phyloP scores from a whole-genome alignment of 2,797 vertebrate genomes.

The Pterois miles region DNA sequence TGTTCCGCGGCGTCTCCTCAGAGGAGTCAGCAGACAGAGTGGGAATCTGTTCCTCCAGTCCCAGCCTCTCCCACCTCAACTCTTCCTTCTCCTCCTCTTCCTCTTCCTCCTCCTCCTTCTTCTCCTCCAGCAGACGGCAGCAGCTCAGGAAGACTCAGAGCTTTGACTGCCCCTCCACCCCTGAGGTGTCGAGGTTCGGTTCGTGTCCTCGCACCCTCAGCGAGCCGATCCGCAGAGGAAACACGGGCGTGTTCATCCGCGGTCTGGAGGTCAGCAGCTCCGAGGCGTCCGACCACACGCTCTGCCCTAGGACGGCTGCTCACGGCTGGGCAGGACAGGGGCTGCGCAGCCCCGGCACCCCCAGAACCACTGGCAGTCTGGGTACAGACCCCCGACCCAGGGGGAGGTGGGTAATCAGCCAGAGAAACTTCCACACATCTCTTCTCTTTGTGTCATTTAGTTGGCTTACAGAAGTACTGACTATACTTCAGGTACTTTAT shows the following conservation, averaged over 20 bases:
- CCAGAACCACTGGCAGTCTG: slow-evolving; percentile 54
- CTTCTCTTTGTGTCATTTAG: too few relatives aligned
- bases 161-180: slow-evolving; percentile 84
- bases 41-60: slow-evolving; percentile 25
- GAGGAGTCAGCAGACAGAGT: slow-evolving; percentile 66
- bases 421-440: too few relatives aligned
- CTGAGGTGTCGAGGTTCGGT: slow-evolving; percentile 69
- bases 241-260: slow-evolving; percentile 87
- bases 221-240: slow-evolving; percentile 81
- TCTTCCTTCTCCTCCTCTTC: slow-evolving; percentile 26
- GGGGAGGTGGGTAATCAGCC: slow-evolving; percentile 83
- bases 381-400: slow-evolving; percentile 72
- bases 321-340: slow-evolving; percentile 66
- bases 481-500: too few relatives aligned
- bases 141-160: slow-evolving; percentile 90
- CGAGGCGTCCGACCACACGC: slow-evolving; percentile 75
- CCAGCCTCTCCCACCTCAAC: slow-evolving; percentile 27
- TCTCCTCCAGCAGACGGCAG: slow-evolving; percentile 64
- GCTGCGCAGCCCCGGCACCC: too few relatives aligned
- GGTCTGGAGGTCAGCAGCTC: slow-evolving; percentile 90
- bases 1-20: slow-evolving; percentile 70
- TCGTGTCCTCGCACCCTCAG: slow-evolving; percentile 79
- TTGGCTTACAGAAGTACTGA: too few relatives aligned
- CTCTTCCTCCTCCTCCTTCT: neutral
- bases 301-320: slow-evolving; percentile 62